Conservation (phyloP, 2,113 vertebrate species). For the Xyliphius kryptos region DNA sequence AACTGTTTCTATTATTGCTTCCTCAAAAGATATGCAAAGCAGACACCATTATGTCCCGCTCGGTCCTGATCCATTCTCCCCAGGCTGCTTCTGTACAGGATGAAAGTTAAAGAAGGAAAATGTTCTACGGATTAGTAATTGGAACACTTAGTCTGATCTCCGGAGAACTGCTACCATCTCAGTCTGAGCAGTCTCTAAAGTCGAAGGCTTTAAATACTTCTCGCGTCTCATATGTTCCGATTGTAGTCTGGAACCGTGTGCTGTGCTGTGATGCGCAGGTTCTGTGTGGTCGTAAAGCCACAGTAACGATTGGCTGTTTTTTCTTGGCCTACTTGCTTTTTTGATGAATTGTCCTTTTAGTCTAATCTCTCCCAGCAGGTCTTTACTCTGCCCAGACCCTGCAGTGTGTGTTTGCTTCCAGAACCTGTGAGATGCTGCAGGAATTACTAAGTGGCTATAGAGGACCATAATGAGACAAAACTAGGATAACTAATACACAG, state of each 20-base stretch:
- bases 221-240: no score
- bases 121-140: constrained; percentile 12
- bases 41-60: not conserved
- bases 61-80: not conserved
- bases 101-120: constrained; percentile 7
- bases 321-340: not conserved
- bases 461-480: not conserved
- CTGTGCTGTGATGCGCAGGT: not conserved
- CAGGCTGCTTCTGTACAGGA: not conserved
- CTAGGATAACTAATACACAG: not conserved
- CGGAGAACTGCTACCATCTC: constrained; percentile 5
- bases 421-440: not conserved
- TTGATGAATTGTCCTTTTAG: constrained; percentile 23
- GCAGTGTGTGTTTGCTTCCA: constrained; percentile 15
- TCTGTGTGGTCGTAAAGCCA: not conserved
- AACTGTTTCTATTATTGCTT: constrained; percentile 3
- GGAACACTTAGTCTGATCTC: constrained; percentile 19
- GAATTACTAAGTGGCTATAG: not conserved
- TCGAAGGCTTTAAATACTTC: no score
- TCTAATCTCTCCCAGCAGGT: constrained; percentile 9
- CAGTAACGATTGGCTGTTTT: not conserved
- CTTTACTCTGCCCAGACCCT: constrained; percentile 2
- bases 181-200: not conserved
- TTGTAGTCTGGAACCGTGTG: no score
- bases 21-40: constrained; percentile 4